Base-by-base conservation (phyloP, 2,888 invertebrate species). In the Meiosimyza platycephala region DNA sequence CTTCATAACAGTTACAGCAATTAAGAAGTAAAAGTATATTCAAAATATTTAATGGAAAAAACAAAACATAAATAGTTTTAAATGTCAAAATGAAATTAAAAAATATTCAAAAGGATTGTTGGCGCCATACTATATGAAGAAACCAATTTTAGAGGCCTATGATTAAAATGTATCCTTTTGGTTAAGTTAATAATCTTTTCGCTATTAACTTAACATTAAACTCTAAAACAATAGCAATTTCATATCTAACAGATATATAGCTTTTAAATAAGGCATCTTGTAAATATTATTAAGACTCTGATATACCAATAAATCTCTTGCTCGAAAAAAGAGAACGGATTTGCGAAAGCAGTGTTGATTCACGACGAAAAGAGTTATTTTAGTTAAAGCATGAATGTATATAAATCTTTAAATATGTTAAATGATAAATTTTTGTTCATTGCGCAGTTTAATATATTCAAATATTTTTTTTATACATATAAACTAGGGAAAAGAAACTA, bases 1-100 rank as follows among this genome's bases (percentile, higher is more conserved):
- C 75, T 73, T 77, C 77, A 80, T 76, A 78, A 78, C 71, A 74
- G 55, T 40, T 60, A 63, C 67, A 67, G 63, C 69, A 73, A 63
- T 62, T 74, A 63, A 54, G 63, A 62, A 47, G 47, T 70, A 63
- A 70, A 63, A 70, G 63, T 70, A 70, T 40, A 63, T 51, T 51
- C 51, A 64, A 64, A 64, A 63, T 33, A 63, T 63, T 63, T 48
- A 16, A 63, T n/a, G 16, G 9, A 62, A 60, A 60, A 73, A 51
- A 22, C 12, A 63, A 72, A 73, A 55, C 15, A 73, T 59, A 72
- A 69, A 67, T 64, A 74, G 74, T 71, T 72, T 74, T 72, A 60
- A 74, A 71, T 74, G 52, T 59, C 67, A 71, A 60, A 51, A 76
- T 33, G 54, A 60, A 72, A 33, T 55, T 22, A n/a, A 6, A 6